Evolutionary conservation across 2,888 invertebrate genomes (phyloP).

Genomic region (Cerastoderma edule): DNA sequence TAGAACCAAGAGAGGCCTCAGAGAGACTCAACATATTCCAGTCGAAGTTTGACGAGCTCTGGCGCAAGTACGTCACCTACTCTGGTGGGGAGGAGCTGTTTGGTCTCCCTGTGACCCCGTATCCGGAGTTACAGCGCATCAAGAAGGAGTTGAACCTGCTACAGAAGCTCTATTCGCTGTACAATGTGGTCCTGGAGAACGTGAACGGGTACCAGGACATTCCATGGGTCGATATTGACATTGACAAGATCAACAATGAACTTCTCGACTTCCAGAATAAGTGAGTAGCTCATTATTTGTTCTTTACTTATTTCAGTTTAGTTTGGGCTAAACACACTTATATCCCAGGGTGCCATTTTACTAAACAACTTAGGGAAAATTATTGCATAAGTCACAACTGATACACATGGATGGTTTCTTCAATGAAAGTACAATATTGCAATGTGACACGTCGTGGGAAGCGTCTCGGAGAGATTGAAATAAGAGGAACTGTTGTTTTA

Average conservation of each 20-base stretch:
- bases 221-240: constrained; percentile 97
- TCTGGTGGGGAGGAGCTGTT: constrained; percentile 98
- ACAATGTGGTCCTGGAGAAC: constrained; percentile 97
- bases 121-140: constrained; percentile 96
- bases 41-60: constrained; percentile 97
- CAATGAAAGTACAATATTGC: too few species aligned
- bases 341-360: too few species aligned
- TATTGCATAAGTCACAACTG: too few species aligned
- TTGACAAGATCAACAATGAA: constrained; percentile 98
- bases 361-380: too few species aligned
- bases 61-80: constrained; percentile 96
- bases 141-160: constrained; percentile 96
- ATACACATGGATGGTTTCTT: too few species aligned
- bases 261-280: constrained; percentile 98
- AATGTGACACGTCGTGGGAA: too few species aligned
- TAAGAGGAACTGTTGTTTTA: too few species aligned
- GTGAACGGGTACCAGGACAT: constrained; percentile 99
- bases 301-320: too few species aligned
- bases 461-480: too few species aligned
- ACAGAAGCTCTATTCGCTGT: constrained; percentile 97
- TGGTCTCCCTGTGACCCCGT: constrained; percentile 95
- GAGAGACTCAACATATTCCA: constrained; percentile 91
- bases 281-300: constrained; percentile 85
- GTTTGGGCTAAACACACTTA: too few species aligned
- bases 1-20: constrained; percentile 96